phyloP scores from a whole-genome alignment of 2,888 invertebrate genomes.

The Taenaris catops region DNA sequence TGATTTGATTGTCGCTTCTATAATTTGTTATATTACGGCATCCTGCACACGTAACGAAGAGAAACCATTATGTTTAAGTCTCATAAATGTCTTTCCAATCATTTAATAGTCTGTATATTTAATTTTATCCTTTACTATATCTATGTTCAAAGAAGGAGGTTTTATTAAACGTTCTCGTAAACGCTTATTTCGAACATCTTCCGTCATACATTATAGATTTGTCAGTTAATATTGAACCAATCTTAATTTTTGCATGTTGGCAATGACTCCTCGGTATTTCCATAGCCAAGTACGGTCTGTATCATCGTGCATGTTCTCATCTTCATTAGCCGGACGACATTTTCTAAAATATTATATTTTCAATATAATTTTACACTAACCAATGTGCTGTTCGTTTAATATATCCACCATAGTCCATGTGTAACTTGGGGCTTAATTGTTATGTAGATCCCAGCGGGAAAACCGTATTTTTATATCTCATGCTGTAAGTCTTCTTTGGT shows the following conservation, averaged over 20 bases:
- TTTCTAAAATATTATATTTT: conserved; percentile 27
- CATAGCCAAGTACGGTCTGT: conserved; percentile 50
- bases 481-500: conserved; percentile 6
- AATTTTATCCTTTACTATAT: conserved; percentile 36
- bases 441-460: conserved; percentile 2
- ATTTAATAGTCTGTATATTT: conserved; percentile 38
- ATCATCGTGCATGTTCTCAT: conserved; percentile 55
- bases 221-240: conserved; percentile 26
- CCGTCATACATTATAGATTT: conserved; percentile 30
- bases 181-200: conserved; percentile 31
- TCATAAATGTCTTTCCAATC: conserved; percentile 45
- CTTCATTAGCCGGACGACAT: conserved; percentile 37
- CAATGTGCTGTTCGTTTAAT: conserved; percentile 6
- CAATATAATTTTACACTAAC: conserved; percentile 1
- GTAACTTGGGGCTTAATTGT: conserved; percentile 4
- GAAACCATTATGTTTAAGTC: conserved; percentile 38
- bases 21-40: conserved; percentile 32
- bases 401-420: not conserved
- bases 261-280: conserved; percentile 24
- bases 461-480: conserved; percentile 4
- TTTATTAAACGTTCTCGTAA: conserved; percentile 23
- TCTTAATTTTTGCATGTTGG: conserved; percentile 33
- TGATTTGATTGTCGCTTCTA: conserved; percentile 50
- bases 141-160: conserved; percentile 14
- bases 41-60: conserved; percentile 34